Percentiles rank a stretch among this genome's conserved stretches.
Conservation (phyloP, 2,113 vertebrate species). For the Leptosomus discolor region DNA sequence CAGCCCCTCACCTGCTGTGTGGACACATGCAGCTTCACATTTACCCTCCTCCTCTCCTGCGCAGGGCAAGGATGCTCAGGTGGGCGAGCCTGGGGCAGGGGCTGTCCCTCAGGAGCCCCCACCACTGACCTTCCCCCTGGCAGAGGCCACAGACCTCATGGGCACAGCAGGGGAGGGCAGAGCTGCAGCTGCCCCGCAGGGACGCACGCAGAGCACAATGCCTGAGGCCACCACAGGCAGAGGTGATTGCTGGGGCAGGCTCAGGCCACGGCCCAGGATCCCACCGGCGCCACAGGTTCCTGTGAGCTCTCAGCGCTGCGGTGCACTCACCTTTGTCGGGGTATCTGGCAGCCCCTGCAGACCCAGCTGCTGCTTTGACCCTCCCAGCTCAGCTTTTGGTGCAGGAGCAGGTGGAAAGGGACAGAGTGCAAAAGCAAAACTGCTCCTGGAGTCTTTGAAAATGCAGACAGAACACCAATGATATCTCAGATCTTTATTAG, state of each 20-base stretch:
- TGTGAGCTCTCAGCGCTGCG: background rate
- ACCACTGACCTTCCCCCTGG: background rate
- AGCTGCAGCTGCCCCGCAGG: background rate
- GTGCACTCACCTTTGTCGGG: background rate
- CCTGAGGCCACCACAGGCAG: background rate
- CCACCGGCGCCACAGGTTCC: background rate
- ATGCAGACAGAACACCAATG: background rate
- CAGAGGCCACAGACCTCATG: accelerated
- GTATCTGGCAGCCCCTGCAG: background rate
- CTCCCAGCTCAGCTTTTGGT: background rate
- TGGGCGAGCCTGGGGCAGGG: background rate
- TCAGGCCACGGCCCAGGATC: accelerated
- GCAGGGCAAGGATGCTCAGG: no score
- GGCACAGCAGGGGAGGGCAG: background rate
- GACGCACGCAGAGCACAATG: accelerated
- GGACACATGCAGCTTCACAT: background rate
- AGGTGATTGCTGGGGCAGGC: accelerated
- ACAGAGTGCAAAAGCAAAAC: background rate
- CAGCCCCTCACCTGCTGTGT: background rate
- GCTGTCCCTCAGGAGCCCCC: background rate
- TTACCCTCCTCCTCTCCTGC: background rate
- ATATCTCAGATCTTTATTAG: slow-evolving; percentile 75
- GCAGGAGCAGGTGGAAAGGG: background rate
- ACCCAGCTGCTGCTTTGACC: background rate
- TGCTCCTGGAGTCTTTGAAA: background rate